A percentile compares a stretch with the other conserved stretches of the same genome.
phyloP scores from a whole-genome alignment of 30 jellyfish, hydroid and myxozoan genomes.

The Pseudorhiza aurosa region DNA sequence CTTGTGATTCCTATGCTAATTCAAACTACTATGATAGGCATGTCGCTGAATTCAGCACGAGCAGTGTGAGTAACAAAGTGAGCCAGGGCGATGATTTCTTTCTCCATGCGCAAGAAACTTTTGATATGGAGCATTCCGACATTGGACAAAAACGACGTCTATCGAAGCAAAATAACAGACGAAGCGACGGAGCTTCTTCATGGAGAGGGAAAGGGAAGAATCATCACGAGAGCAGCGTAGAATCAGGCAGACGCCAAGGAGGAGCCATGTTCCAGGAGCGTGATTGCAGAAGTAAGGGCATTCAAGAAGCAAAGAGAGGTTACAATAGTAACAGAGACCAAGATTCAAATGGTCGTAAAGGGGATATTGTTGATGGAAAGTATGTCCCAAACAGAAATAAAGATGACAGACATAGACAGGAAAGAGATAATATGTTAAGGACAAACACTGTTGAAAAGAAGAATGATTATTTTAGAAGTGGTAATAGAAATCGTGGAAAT shows the following conservation, averaged over 20 bases:
- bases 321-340: background rate
- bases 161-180: background rate
- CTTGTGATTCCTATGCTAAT: background rate
- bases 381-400: background rate
- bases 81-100: too few species aligned
- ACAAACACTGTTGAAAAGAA: background rate
- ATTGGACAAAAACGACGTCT: background rate
- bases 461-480: background rate
- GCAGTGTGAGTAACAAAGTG: too few species aligned
- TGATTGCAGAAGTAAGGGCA: background rate
- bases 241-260: background rate
- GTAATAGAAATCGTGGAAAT: background rate
- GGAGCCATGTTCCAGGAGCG: background rate
- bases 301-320: background rate
- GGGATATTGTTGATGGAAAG: conserved; percentile 5
- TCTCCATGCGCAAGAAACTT: too few species aligned
- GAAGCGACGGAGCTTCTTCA: background rate
- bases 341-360: background rate
- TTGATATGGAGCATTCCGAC: too few species aligned
- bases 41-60: too few species aligned
- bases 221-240: background rate
- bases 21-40: background rate
- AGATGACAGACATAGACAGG: background rate
- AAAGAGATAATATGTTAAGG: background rate
- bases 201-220: background rate